Conservation (phyloP, 2,888 invertebrate genomes). For the Drosophila eohydei region DNA sequence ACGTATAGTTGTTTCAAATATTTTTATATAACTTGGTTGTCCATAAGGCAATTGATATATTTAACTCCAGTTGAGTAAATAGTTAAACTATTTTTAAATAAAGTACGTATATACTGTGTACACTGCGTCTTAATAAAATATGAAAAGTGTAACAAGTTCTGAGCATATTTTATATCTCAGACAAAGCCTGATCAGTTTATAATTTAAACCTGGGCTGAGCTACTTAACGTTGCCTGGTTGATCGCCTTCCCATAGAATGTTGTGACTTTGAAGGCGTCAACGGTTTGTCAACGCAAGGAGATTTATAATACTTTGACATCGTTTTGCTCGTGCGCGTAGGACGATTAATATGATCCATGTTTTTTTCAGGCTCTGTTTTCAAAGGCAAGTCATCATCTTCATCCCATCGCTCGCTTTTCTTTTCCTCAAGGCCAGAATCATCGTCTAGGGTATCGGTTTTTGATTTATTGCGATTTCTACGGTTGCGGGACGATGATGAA, state of each 20-base stretch:
- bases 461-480: conserved; percentile 65
- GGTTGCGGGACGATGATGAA: conserved; percentile 70
- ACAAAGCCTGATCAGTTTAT: conserved; percentile 13
- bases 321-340: conserved; percentile 83
- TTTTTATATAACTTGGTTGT: conserved; percentile 12
- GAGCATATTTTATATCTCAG: conserved; percentile 62
- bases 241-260: conserved; percentile 74
- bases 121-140: conserved; percentile 13
- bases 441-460: conserved; percentile 53
- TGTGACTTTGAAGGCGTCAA: conserved; percentile 53
- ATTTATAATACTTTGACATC: conserved; percentile 83
- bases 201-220: background rate
- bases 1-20: background rate
- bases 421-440: conserved; percentile 58
- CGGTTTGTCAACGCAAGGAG: conserved; percentile 60
- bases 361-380: conserved; percentile 61
- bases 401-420: conserved; percentile 56
- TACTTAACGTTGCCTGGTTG: conserved; percentile 67
- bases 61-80: conserved; percentile 23
- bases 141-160: conserved; percentile 40
- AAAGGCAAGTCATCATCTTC: conserved; percentile 72
- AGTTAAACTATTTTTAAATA: conserved; percentile 53
- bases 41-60: conserved; percentile 12
- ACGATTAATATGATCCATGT: conserved; percentile 53
- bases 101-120: conserved; percentile 28